Evolutionary conservation across 2,797 vertebrate genomes (phyloP).

Genomic region (Spinus olivaceus): DNA sequence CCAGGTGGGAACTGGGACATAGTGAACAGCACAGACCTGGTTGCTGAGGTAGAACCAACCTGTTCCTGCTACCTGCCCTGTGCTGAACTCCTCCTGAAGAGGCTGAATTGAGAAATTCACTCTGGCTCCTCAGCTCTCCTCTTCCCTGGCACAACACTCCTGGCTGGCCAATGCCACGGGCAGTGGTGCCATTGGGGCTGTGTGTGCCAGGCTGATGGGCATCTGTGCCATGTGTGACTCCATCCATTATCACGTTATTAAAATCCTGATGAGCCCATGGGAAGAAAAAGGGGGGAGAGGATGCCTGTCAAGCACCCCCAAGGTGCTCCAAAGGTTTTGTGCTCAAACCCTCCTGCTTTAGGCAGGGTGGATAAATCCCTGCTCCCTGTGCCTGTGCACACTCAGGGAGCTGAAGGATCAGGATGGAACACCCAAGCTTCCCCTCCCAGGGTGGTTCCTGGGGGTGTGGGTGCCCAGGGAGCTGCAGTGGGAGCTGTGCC

Average conservation of each 20-base stretch:
- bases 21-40: neutral
- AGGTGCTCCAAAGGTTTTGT: neutral
- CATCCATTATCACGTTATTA: accelerated
- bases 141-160: neutral
- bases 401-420: neutral
- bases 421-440: neutral
- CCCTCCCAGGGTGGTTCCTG: neutral
- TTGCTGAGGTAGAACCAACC: accelerated
- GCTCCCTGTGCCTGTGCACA: accelerated
- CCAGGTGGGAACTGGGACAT: too few relatives aligned
- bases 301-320: neutral
- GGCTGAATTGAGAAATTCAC: neutral
- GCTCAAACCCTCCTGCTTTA: neutral
- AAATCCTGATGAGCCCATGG: neutral
- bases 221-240: neutral
- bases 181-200: accelerated
- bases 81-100: neutral
- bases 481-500: neutral
- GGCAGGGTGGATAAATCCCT: neutral
- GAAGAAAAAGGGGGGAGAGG: accelerated
- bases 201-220: neutral
- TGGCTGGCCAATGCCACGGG: accelerated
- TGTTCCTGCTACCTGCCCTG: neutral
- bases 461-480: neutral
- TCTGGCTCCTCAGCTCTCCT: neutral